A percentile compares a stretch with the other conserved stretches of the same genome.
phyloP scores from a whole-genome alignment of 2,113 vertebrate species.

The Nothocercus nigrocapillus region DNA sequence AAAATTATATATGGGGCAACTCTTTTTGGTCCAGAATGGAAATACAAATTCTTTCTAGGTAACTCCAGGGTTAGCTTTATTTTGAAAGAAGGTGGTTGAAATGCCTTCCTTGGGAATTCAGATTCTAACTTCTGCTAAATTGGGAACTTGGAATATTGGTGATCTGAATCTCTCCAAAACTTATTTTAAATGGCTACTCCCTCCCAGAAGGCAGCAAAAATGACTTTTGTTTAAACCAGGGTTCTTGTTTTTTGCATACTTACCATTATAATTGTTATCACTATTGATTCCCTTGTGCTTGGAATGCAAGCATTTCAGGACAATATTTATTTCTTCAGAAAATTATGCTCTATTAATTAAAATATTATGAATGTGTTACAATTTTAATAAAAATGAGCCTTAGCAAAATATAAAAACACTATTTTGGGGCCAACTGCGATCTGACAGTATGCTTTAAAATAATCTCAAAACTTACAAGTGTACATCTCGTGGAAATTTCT shows the following conservation, averaged over 20 bases:
- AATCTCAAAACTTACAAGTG: not conserved
- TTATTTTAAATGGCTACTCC: not conserved
- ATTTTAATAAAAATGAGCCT: no score
- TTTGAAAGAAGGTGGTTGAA: fast-evolving
- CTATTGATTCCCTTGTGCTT: not conserved
- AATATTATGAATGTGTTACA: not conserved
- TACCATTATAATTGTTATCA: not conserved
- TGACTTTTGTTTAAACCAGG: fast-evolving
- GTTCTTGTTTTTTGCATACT: not conserved
- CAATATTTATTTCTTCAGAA: not conserved
- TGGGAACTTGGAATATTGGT: not conserved
- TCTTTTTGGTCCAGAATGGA: not conserved
- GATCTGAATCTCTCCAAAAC: not conserved
- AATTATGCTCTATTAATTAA: not conserved
- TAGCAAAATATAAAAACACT: no score
- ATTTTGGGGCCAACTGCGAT: not conserved
- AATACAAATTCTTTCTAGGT: not conserved
- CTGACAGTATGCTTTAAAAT: not conserved
- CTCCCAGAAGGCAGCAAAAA: not conserved
- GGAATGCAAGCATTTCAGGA: not conserved
- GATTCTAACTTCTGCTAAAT: not conserved
- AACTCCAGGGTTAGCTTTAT: fast-evolving
- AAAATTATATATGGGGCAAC: not conserved
- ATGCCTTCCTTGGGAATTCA: not conserved
- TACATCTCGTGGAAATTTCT: constrained; percentile 14